Base-by-base conservation (phyloP, 2,888 invertebrate species). In the Diabrotica balteata region DNA sequence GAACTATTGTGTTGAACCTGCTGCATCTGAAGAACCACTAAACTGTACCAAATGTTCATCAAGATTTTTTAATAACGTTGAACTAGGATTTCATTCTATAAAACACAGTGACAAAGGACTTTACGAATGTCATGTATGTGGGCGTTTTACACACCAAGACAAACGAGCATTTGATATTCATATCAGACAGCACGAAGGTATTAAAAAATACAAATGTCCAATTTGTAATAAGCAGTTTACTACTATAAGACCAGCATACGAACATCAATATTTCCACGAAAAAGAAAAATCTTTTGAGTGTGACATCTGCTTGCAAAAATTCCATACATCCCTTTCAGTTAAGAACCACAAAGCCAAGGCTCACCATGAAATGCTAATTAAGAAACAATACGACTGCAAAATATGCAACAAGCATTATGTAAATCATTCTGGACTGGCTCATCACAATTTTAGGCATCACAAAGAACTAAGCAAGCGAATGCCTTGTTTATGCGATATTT, bases 281-380 rank as follows among this genome's bases (percentile, higher is more conserved):
- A 54, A 54, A n/a, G 43, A 54, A 43, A 54, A 54, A 43, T 8
- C 54, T 2, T 43, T 54, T 11, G 54, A 54, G 4, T 54, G 54
- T n/a, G 54, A 54, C 8, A 10, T 54, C 7, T 54, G 54, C 43
- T 1, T 7, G 7, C 9, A 54, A 43, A 9, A 54, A 54, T 54
- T 43, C 9, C 43, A n/a, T n/a, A 8, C 54, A 32, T 54, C 54
- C 7, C n/a, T 43, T 7, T 42, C 42, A 9, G 10, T 54, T 10
- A 54, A 42, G n/a, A 32, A 42, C 7, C 54, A 54, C 43, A 54
- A 54, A 75, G 84, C 84, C 53, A 80, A 84, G 0, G 83, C 85
- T 0, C 88, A 88, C 63, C 86, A 86, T n/a, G 85, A 87, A 67
- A 78, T 80, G n/a, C 76, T 80, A 70, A 81, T 79, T 2, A 76